These are phyloP conservation scores for Serilophus lunatus DNA, from an alignment of 2,113 vertebrate species.

Conservation along the genomic window DNA sequence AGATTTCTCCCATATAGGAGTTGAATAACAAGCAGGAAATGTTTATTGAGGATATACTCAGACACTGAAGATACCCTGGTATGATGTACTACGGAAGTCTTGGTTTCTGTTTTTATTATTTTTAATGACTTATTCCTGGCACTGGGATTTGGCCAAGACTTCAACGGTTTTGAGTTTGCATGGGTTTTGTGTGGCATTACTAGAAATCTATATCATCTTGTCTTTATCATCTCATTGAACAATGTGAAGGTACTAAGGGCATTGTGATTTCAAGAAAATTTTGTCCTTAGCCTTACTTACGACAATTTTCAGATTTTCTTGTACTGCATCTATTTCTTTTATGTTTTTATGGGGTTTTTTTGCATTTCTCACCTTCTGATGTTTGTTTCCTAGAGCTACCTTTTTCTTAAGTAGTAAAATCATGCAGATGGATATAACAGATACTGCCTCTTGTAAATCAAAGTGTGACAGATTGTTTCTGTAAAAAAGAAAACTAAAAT, in stretches of 20 bases:
- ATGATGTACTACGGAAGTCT: not conserved
- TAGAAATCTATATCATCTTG: not conserved
- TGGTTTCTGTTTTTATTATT: not conserved
- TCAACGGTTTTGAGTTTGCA: not conserved
- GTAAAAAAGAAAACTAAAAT: slow-evolving; percentile 53
- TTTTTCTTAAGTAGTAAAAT: slow-evolving; percentile 37
- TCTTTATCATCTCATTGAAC: not conserved
- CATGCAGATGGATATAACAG: slow-evolving; percentile 35
- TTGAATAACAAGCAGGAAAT: not conserved
- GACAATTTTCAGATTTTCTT: not conserved
- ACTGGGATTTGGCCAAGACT: not conserved
- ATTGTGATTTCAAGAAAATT: not conserved
- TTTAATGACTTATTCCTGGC: not conserved
- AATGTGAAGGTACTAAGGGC: not conserved
- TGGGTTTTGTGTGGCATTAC: not conserved
- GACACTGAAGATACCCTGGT: not conserved
- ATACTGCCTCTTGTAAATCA: slow-evolving; percentile 33
- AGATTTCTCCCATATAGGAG: not conserved
- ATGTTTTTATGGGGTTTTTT: not conserved
- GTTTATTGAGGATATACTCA: not conserved
- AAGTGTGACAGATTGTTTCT: slow-evolving; percentile 54
- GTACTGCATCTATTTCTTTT: not conserved
- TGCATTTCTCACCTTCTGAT: slow-evolving; percentile 53
- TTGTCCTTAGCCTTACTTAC: not conserved
- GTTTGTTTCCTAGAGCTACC: slow-evolving; percentile 37